Evolutionary conservation across 2,888 invertebrate genomes (phyloP).

Genomic region (Diarsia dahlii): DNA sequence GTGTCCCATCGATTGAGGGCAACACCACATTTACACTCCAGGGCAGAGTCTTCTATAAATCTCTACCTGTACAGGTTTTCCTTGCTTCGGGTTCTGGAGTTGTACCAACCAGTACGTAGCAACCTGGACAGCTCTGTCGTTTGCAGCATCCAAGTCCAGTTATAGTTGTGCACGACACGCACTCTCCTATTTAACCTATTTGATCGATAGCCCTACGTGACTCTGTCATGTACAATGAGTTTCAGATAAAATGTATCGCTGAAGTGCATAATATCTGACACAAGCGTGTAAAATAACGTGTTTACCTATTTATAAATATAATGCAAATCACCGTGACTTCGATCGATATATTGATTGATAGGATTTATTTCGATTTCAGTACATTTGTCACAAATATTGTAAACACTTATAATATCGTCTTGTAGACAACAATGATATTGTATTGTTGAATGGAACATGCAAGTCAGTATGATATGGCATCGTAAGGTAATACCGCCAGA

Average conservation of each 20-base stretch:
- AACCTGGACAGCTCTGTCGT: neutral
- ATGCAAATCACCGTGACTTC: constrained; percentile 12
- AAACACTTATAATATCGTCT: neutral
- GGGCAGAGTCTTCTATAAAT: no score
- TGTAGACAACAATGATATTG: constrained; percentile 15
- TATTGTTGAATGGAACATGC: neutral
- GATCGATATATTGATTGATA: neutral
- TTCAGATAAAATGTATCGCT: constrained; percentile 8
- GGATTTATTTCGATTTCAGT: neutral
- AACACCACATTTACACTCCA: no score
- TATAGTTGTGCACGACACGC: neutral
- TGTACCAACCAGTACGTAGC: neutral
- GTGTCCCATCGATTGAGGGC: no score
- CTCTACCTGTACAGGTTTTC: no score
- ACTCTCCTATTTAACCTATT: neutral
- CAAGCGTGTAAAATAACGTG: constrained; percentile 11
- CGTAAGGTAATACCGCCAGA: neutral
- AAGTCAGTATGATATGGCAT: constrained; percentile 5
- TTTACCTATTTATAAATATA: neutral
- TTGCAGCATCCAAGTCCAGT: neutral
- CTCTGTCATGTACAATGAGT: neutral
- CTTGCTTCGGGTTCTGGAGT: no score
- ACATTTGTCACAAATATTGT: neutral
- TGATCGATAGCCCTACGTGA: neutral
- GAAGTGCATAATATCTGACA: neutral